A percentile compares a stretch with the other conserved stretches of the same genome.
phyloP scores from a whole-genome alignment of 1,140 invertebrate genomes.

The Helicoverpa zea region DNA sequence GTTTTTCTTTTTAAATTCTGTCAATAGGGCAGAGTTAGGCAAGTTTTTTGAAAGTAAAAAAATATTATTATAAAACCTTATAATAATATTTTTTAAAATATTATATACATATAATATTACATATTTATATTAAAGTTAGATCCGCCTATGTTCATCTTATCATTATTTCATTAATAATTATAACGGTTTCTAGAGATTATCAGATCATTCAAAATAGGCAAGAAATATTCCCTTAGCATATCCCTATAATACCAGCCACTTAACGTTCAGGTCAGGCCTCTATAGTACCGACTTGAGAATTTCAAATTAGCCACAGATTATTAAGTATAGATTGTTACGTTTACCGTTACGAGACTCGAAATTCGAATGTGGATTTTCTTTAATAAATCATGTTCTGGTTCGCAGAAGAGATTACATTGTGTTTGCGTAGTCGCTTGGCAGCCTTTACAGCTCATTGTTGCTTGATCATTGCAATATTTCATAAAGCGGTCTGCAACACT shows the following conservation, averaged over 20 bases:
- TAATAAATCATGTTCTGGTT: conserved; percentile 57
- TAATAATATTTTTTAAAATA: no score
- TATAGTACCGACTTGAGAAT: conserved; percentile 47
- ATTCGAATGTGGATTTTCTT: conserved; percentile 63
- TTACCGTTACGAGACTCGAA: conserved; percentile 60
- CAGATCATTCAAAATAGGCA: conserved; percentile 31
- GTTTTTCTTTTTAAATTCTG: no score
- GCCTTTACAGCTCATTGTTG: conserved; percentile 71
- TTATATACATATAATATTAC: no score
- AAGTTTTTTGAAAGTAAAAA: no score
- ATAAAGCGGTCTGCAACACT: conserved; percentile 53
- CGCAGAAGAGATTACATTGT: conserved; percentile 71
- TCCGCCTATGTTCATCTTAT: not conserved
- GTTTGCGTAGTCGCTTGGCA: conserved; percentile 63
- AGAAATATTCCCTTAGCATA: conserved; percentile 37
- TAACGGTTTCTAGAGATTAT: not conserved
- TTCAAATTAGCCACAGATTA: conserved; percentile 64
- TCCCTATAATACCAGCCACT: conserved; percentile 26
- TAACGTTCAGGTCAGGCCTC: conserved; percentile 15
- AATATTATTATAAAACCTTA: no score
- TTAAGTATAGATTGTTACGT: conserved; percentile 60
- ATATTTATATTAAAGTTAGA: no score
- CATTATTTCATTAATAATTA: conserved; percentile 5
- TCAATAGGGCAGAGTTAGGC: no score
- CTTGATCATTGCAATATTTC: conserved; percentile 58